A percentile compares a stretch with the other conserved stretches of the same genome.
Conservation (phyloP, 1,140 invertebrate genomes). For the Caerostris extrusa region DNA sequence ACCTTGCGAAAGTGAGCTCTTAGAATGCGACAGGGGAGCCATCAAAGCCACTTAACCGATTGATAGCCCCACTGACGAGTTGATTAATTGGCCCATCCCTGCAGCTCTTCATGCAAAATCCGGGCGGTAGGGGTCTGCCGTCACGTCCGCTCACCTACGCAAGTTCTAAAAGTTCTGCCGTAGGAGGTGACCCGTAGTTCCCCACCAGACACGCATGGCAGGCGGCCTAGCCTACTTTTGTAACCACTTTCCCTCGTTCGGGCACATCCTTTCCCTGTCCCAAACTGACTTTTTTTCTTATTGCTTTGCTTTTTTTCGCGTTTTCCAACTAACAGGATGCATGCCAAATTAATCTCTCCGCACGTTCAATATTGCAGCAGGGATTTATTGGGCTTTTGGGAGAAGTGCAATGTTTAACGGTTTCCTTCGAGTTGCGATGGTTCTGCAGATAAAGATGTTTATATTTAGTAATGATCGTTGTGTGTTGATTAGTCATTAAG, state of each 20-base stretch:
- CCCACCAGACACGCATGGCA: slow-evolving; percentile 63
- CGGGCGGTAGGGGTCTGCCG: background rate
- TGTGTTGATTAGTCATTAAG: too few relatives aligned
- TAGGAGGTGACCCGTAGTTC: slow-evolving; percentile 72
- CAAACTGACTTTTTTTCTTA: background rate
- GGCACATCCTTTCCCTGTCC: slow-evolving; percentile 28
- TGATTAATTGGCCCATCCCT: slow-evolving; percentile 21
- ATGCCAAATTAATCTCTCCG: slow-evolving; percentile 45
- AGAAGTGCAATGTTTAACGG: slow-evolving; percentile 10
- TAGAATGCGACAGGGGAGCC: background rate
- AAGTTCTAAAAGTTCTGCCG: slow-evolving; percentile 40
- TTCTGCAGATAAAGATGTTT: too few relatives aligned
- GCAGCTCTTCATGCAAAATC: background rate
- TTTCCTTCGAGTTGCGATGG: background rate
- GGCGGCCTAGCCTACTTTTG: slow-evolving; percentile 74
- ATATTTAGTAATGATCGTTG: too few relatives aligned
- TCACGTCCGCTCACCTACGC: slow-evolving; percentile 66
- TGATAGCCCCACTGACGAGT: slow-evolving; percentile 25
- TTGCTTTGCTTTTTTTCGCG: background rate
- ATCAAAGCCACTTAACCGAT: slow-evolving; percentile 12
- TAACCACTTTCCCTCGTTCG: slow-evolving; percentile 60
- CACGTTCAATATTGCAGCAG: background rate
- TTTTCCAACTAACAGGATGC: slow-evolving; percentile 41
- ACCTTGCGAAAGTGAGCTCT: background rate
- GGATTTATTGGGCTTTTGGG: background rate